Evolutionary conservation across 2,113 vertebrate genomes (phyloP), one percentile per base, ranked within the genome.

Genomic region (Fregetta grallaria): DNA sequence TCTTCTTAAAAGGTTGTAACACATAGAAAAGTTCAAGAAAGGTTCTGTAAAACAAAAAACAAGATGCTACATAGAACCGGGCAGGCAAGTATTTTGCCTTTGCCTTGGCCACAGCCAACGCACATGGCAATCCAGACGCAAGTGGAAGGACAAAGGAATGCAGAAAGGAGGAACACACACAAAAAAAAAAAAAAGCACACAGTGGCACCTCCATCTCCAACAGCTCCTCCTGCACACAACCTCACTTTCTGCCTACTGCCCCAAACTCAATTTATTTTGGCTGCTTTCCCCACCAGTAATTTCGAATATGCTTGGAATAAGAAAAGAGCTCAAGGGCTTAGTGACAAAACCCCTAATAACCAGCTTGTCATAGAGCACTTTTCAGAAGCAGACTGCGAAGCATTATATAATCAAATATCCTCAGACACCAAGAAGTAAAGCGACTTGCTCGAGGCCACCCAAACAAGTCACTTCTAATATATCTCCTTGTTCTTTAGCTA

Each of bases 51-150:
- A 96, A 75, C 1, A 6, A 76, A 91, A 88, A 75, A 17, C 52
- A 52, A 86, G 76, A 86, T 56, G 53, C 32, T 56, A 52, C 1
- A 0, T 25, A 36, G 61, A 88, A 78, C 3, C 8, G 32, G 44
- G 52, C 34, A 84, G 22, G 61, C 42, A 58, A 70, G 47, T 21
- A 40, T 49, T 78, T 78, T 61, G 18, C 6, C 2, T 53, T 79
- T 86, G 44, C 19, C 47, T 80, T 44, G 42, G 18, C 42, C 70
- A 61, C 42, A 52, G 32, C 27, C 72, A 91, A 50, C 1, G 1
- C 1, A 2, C 55, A 11, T 0, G 0, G 42, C 67, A 73, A 65
- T 23, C 7, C 1, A 0, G 11, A 15, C 23, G 55, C 18, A 17
- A 36, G 4, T 11, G 9, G 36, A 90, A 66, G n/a, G 15, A 59